Evolutionary conservation across 2,888 invertebrate species (phyloP).

Genomic region (Drosophila prolongata): DNA sequence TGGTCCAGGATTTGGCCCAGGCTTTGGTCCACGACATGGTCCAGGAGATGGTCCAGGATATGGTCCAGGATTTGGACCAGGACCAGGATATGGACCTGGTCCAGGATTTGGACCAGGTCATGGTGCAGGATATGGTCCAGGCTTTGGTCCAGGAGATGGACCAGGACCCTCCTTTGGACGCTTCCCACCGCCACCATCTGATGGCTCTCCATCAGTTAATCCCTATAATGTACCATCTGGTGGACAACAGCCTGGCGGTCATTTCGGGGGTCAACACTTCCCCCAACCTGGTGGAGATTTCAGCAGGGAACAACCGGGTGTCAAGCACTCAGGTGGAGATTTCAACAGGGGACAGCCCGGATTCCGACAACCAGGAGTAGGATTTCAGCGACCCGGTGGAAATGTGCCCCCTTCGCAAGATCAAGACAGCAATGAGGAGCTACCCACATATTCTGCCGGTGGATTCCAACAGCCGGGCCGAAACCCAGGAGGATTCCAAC

Average conservation of each 20-base stretch:
- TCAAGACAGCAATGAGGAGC: background rate
- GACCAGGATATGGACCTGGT: too few relatives aligned
- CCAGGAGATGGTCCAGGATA: background rate
- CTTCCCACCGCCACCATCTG: background rate
- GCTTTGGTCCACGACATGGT: too few relatives aligned
- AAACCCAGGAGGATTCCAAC: conserved; percentile 8
- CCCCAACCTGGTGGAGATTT: conserved; percentile 11
- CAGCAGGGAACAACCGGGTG: conserved; percentile 1
- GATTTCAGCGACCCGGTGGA: background rate
- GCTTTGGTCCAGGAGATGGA: background rate
- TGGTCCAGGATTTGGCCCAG: too few relatives aligned
- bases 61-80: background rate
- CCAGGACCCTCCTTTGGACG: background rate
- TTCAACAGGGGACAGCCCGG: conserved; percentile 13
- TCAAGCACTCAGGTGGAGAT: conserved; percentile 12
- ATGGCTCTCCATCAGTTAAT: background rate
- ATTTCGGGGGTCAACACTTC: background rate
- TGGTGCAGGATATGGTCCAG: background rate
- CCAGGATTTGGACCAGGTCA: too few relatives aligned
- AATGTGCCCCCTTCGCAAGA: background rate
- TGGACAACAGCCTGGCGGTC: conserved; percentile 11
- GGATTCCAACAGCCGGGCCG: too few relatives aligned
- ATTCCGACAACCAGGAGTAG: background rate
- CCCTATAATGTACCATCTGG: background rate
- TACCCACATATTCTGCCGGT: conserved; percentile 20